These are phyloP conservation scores for Folsomia candida DNA, from an alignment of 2,888 invertebrate species.

Conservation along the genomic window DNA sequence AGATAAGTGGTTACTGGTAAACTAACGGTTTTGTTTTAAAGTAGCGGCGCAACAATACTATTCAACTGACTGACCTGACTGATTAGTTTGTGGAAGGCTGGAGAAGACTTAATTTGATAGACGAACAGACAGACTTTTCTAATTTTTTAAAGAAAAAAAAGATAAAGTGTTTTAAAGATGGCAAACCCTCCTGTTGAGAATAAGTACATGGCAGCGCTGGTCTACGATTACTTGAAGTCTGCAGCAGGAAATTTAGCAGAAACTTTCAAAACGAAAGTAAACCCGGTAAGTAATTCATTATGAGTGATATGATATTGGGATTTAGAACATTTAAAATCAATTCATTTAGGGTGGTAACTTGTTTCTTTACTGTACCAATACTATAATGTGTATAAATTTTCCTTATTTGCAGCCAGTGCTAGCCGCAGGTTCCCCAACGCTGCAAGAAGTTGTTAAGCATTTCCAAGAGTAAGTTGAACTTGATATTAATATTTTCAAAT, in stretches of 20 bases:
- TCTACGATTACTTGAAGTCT: slow-evolving; percentile 65
- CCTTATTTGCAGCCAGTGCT: slow-evolving; percentile 59
- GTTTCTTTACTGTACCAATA: background rate
- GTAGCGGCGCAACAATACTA: too few relatives aligned
- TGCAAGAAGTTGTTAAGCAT: slow-evolving; percentile 63
- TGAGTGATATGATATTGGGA: background rate
- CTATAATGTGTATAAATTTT: background rate
- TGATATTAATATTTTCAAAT: background rate
- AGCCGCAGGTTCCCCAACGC: slow-evolving; percentile 64
- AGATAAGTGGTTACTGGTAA: too few relatives aligned
- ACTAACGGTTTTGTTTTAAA: too few relatives aligned
- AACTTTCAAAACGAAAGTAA: slow-evolving; percentile 68
- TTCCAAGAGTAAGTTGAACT: slow-evolving; percentile 55
- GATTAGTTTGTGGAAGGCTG: too few relatives aligned
- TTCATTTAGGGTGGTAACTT: too few relatives aligned
- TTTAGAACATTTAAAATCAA: background rate
- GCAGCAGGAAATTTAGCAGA: slow-evolving; percentile 67
- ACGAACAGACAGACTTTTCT: too few relatives aligned
- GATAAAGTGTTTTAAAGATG: slow-evolving; percentile 7
- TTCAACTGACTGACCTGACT: too few relatives aligned
- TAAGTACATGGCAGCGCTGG: slow-evolving; percentile 59
- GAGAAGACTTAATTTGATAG: too few relatives aligned
- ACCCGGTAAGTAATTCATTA: slow-evolving; percentile 65
- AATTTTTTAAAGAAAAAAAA: too few relatives aligned
- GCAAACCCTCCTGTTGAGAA: slow-evolving; percentile 52